Base-by-base conservation (phyloP, 1,140 invertebrate genomes). In the Drosophila fuyamai region DNA sequence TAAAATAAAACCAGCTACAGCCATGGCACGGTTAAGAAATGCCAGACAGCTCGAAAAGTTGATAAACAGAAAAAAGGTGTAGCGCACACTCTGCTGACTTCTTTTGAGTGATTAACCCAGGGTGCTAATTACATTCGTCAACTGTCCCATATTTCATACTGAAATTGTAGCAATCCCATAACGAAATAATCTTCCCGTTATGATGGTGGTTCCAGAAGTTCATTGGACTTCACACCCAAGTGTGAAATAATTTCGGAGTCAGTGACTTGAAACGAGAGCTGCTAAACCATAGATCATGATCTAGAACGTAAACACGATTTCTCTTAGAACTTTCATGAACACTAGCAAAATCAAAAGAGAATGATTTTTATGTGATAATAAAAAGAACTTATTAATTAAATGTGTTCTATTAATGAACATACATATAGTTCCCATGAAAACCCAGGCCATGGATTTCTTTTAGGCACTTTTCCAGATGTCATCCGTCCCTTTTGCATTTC, bases 11-110 rank as follows among this genome's bases (percentile, higher is more conserved):
- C 68, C 73, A 59, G 66, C 75, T 59, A 54, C 67, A 73, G 4
- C 23, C 23, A 23, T 23, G 3, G 23, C 23, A 14, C 6, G 6
- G 29, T 7, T 8, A 81, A 56, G 60, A 68, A 80, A 81, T 59
- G 57, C 58, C 61, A 78, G 58, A 56, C 63, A 60, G 60, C 46
- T 40, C 48, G 12, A 47, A 58, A 51, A 66, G 58, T 44, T 73
- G 46, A 18, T 58, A 59, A 40, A 51, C 23, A 67, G 51, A 71
- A 62, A 67, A 58, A 74, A 58, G 71, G 58, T 51, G 63, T 14
- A 18, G 55, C 10, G 16, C 14, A 46, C 54, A 78, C 77, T 84
- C 61, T 58, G 82, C 73, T 84, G 67, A 88, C 83, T 86, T 82
- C 51, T 62, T 81, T 72, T 71, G 75, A 88, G 79, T 65, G 79